Evolutionary conservation across 2,797 vertebrate species (phyloP).

Genomic region (Zenarchopterus dispar): DNA sequence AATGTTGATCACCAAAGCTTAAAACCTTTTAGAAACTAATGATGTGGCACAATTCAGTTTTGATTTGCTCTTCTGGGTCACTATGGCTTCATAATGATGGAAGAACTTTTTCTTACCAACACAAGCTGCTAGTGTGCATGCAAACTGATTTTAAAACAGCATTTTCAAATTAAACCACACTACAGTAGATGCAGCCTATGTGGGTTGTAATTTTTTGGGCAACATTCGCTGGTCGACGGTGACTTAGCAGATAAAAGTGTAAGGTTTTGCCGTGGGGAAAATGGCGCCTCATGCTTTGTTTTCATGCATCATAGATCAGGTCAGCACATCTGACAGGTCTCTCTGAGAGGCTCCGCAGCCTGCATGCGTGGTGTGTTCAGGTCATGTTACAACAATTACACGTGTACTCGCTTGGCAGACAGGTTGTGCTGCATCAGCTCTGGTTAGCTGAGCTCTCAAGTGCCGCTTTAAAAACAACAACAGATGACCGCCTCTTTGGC

Average conservation of each 20-base stretch:
- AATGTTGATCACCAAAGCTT: too few species aligned
- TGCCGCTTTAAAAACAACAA: slow-evolving; percentile 57
- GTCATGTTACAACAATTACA: slow-evolving; percentile 50
- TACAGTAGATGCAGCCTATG: not conserved
- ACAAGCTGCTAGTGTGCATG: too few species aligned
- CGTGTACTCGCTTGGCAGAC: slow-evolving; percentile 30
- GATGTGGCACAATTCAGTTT: too few species aligned
- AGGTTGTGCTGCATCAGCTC: slow-evolving; percentile 14
- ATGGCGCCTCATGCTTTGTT: too few species aligned
- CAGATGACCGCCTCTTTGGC: slow-evolving; percentile 39
- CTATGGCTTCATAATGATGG: too few species aligned
- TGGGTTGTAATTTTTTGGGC: not conserved
- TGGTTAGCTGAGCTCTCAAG: slow-evolving; percentile 44
- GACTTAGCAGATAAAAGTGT: not conserved
- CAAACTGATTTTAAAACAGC: too few species aligned
- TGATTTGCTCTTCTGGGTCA: too few species aligned
- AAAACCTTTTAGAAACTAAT: too few species aligned
- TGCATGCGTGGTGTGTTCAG: slow-evolving; percentile 30
- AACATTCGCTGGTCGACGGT: not conserved
- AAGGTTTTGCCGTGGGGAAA: too few species aligned
- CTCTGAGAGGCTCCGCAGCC: slow-evolving; percentile 6
- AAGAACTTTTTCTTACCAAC: too few species aligned
- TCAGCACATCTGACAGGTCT: not conserved
- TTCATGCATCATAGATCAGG: slow-evolving; percentile 3
- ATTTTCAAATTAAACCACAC: too few species aligned